Evolutionary conservation across 2,888 invertebrate species (phyloP), one percentile per base, ranked within the genome.

Genomic region (Spisula solida): DNA sequence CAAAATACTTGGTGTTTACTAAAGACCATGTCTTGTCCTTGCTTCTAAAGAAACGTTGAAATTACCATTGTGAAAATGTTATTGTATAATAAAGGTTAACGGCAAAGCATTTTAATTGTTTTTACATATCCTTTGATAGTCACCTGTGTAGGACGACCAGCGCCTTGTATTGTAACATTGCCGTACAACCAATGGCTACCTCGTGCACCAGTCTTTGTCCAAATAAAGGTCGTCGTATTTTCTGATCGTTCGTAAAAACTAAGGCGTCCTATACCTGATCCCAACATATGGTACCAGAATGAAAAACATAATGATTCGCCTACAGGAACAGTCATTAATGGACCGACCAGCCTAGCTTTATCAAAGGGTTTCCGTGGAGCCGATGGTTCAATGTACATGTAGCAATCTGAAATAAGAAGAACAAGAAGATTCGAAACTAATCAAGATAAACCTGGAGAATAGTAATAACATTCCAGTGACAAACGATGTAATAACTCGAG

Each of bases 361-460:
- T 97, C 97, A 0, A 97, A 97, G 0, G 97, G 97, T 89, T 97
- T 93, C 84, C 97, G 95, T 0, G 97, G 97, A 91, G 97, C 97
- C 10, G 97, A 96, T 0, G 97, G 92, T 86, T 95, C 95, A 47
- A 95, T 92, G 86, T 94, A 95, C 80, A 95, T 82, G 90, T 95
- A 96, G 83, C 93, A 94, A 6, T 95, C 95, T 75, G 75, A 4
- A 75, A 34, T 75, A 31, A 31, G 29, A 75, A 70, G n/a, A 29
- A 6, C 29, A 70, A 29, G 31, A 6, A 14, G 0, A 29, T 18
- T 70, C 31, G 29, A 4, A 56, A 16, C 8, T 12, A 56, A 56
- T 20, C 5, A 5, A 66, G 6, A 25, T 25, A 25, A 25, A 25
- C 55, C 20, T 5, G 14, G 14, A n/a, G n/a, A n/a, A n/a, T n/a